phyloP scores from a whole-genome alignment of 2,797 vertebrate genomes.

The Perodicticus potto region DNA sequence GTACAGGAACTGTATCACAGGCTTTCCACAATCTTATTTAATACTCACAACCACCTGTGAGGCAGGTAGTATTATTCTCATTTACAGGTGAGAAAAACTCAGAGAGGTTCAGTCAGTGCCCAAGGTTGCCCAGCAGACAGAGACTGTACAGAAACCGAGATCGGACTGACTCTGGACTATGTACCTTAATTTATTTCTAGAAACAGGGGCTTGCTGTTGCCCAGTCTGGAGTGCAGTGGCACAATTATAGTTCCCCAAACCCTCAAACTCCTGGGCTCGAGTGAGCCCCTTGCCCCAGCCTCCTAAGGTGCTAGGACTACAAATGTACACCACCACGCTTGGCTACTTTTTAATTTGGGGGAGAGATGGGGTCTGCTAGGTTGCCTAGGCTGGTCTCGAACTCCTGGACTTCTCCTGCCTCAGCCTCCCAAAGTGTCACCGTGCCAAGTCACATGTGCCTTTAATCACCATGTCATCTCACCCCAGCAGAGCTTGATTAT shows the following conservation, averaged over 20 bases:
- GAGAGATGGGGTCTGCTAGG: too few species aligned
- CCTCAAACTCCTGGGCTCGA: too few species aligned
- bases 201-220: too few species aligned
- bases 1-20: background rate
- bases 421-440: too few species aligned
- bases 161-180: background rate
- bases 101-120: constrained; percentile 9
- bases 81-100: constrained; percentile 12
- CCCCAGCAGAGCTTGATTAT: background rate
- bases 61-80: background rate
- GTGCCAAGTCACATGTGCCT: background rate
- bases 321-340: too few species aligned
- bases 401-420: too few species aligned
- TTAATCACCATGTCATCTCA: background rate
- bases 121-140: background rate
- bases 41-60: background rate
- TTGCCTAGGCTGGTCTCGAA: too few species aligned
- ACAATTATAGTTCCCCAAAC: too few species aligned
- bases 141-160: background rate
- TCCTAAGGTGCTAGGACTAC: too few species aligned
- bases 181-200: background rate
- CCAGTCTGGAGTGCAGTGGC: too few species aligned
- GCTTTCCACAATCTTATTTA: background rate
- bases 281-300: too few species aligned
- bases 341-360: too few species aligned